Conservation (phyloP, 1,140 invertebrate species). For the Helicoverpa zea region DNA sequence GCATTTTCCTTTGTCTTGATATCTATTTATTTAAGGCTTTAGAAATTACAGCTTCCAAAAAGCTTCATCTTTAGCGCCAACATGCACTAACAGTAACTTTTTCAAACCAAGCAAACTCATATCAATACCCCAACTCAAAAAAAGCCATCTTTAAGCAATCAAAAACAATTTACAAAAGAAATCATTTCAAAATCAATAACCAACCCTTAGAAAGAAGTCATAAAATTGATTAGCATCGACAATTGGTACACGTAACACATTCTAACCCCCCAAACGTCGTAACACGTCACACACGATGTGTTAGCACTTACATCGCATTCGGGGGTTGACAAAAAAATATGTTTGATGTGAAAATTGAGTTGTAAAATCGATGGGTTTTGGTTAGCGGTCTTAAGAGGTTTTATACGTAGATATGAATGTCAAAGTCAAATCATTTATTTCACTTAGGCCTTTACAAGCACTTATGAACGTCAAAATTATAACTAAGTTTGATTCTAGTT, state of each 20-base stretch:
- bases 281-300: background rate
- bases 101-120: no score
- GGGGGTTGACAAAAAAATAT: conserved; percentile 20
- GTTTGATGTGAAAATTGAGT: conserved; percentile 13
- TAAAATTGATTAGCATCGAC: conserved; percentile 65
- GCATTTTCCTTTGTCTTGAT: no score
- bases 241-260: conserved; percentile 29
- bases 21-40: no score
- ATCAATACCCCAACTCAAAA: no score
- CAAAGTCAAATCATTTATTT: no score
- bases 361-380: background rate
- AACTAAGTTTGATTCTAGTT: no score
- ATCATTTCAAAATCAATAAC: conserved; percentile 12
- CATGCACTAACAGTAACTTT: conserved; percentile 45
- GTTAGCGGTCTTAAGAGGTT: background rate
- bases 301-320: conserved; percentile 38
- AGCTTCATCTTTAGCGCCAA: conserved; percentile 34
- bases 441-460: no score
- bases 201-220: conserved; percentile 35
- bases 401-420: no score
- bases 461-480: no score
- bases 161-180: background rate
- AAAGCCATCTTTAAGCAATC: no score
- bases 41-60: no score
- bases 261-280: conserved; percentile 1